Base-by-base conservation (phyloP, 2,888 invertebrate genomes). In the Clitarchus hookeri region DNA sequence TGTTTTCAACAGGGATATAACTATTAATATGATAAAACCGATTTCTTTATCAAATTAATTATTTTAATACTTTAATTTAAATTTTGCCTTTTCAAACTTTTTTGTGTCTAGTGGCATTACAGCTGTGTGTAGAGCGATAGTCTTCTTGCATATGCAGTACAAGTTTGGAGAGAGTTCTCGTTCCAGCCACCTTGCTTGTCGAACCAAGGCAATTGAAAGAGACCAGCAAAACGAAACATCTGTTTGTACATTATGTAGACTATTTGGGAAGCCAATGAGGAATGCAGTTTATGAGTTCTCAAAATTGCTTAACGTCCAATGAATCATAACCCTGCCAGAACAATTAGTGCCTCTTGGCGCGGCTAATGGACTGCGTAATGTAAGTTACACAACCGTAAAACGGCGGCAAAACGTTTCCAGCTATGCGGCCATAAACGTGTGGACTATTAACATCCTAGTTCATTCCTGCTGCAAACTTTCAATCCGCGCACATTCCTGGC, bases 351-450 rank as follows among this genome's bases (percentile, higher is more conserved):
- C 65, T 2, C 23, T n/a, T n/a, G 13, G 65, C n/a, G 65, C 65
- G 2, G 65, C 65, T 65, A 65, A 65, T 65, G 65, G 65, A 65
- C 65, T 65, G 65, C 65, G 65, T 65, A 65, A 65, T 65, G 65
- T 65, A 65, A 65, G 65, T 65, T 65, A 65, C n/a, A 65, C 65
- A 65, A 65, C 65, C 65, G 65, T 65, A 65, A 65, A 65, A 65
- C n/a, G 65, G 16, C 65, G 65, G n/a, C 65, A 65, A 65, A 65
- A 12, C 65, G 65, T 65, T 65, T n/a, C 65, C 65, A n/a, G 65
- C 65, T 65, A 65, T 65, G 65, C n/a, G 65, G 65, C n/a, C 65
- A n/a, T 65, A 65, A 65, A 23, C 65, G 23, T 23, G 65, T 19
- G 65, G 65, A 19, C 23, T 11, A 65, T 65, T 65, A 65, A 65